These are phyloP conservation scores for Vidua macroura DNA, from an alignment of 2,113 vertebrate species.

Conservation along the genomic window DNA sequence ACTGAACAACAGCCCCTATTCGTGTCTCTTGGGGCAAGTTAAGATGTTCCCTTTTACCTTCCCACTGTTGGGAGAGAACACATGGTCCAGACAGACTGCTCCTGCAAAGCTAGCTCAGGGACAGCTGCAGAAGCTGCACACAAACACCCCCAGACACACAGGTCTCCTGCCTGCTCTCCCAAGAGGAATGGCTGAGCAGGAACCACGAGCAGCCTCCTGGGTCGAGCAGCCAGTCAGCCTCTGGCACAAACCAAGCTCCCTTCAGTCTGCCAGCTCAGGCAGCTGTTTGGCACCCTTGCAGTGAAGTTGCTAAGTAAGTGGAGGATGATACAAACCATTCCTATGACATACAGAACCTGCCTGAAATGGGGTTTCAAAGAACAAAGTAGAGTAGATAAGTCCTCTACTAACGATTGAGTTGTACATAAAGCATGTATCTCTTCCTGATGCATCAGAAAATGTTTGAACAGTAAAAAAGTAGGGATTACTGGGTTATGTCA, in stretches of 20 bases:
- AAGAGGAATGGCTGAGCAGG: background rate
- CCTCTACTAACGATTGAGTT: background rate
- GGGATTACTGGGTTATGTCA: background rate
- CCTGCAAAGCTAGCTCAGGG: background rate
- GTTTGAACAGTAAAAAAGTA: background rate
- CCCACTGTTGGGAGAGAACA: background rate
- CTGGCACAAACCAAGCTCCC: background rate
- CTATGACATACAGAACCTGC: background rate
- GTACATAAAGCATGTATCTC: background rate
- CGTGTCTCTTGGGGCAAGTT: background rate
- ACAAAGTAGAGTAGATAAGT: background rate
- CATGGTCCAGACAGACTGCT: background rate
- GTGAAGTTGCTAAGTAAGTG: background rate
- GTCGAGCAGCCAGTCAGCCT: background rate
- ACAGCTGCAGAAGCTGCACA: background rate
- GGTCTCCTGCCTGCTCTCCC: background rate
- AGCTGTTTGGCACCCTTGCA: background rate
- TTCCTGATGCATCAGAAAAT: background rate
- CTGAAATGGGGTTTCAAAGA: background rate
- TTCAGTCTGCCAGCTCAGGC: background rate
- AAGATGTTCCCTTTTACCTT: background rate
- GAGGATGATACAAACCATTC: background rate
- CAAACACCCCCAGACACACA: fast-evolving
- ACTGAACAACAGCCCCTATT: background rate
- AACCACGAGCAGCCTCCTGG: background rate